Base-by-base conservation (phyloP, 2,797 vertebrate genomes). In the Anabacerthia variegaticeps region DNA sequence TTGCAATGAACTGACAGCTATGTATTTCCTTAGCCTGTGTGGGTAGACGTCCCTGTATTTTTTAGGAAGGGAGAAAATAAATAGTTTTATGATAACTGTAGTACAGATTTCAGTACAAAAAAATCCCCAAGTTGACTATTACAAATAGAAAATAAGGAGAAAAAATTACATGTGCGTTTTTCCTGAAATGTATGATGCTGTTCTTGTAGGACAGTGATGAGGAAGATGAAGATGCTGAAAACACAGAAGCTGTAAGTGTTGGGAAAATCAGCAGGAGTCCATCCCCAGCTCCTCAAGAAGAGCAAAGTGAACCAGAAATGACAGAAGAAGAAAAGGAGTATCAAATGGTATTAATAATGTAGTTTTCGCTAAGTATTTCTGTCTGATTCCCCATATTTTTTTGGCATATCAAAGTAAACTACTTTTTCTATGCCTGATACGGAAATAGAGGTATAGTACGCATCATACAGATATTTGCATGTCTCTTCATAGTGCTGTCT, bases 321-420 rank as follows among this genome's bases (percentile, higher is more conserved):
- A 99, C 99, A 4, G 99, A 99, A 52, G 99, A 99, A 97, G 99
- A 99, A 97, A 98, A 98, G 90, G 99, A 99, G 48, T 99, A 99
- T 98, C 99, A 99, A 95, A 98, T 99, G 99, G 99, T 99, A 96
- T 92, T 98, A 98, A 61, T 82, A 34, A 77, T 59, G 4, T 55
- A 65, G 82, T 76, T 95, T 37, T 74, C 7, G 24, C 61, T 51
- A 44, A 84, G 54, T 83, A 30, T 86, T 90, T 88, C 21, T 52
- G 27, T 80, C 46, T 72, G 10, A 26, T 71, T 90, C 67, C n/a
- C 68, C 20, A 7, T 77, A 4, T 54, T 90, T 68, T 94, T 27
- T 3, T 13, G 18, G 37, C 32, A 18, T 78, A 55, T 59, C 72
- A 43, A 62, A 78, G 14, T 52, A 23, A 62, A 88, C 18, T 19